phyloP scores from a whole-genome alignment of 1,140 invertebrate genomes.

The Drosophila nebulosa region DNA sequence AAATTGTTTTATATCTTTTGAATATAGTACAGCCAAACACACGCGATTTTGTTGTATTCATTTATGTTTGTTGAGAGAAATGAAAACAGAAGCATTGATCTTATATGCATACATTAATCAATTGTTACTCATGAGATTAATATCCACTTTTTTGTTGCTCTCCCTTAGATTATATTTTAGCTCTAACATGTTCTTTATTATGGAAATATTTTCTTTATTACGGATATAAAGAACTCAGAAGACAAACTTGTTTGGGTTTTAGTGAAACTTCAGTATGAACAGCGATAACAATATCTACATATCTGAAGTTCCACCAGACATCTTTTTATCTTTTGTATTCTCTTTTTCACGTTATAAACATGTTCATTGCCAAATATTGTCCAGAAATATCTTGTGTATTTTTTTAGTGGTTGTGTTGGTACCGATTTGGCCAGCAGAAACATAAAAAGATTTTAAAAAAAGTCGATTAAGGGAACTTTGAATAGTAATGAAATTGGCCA shows the following conservation, averaged over 20 bases:
- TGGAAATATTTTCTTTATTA: too few species aligned
- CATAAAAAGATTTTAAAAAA: not conserved
- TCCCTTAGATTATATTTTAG: not conserved
- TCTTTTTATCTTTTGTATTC: conserved; percentile 5
- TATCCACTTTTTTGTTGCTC: not conserved
- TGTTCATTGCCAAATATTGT: not conserved
- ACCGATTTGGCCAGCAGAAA: not conserved
- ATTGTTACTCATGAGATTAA: not conserved
- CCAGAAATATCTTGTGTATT: not conserved
- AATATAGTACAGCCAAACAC: not conserved
- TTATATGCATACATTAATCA: not conserved
- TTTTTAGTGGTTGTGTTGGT: not conserved
- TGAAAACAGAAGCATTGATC: not conserved
- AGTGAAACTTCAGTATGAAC: not conserved
- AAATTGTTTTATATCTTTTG: not conserved
- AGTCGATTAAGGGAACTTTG: too few species aligned
- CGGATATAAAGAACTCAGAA: conserved; percentile 20
- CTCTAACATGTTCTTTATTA: conserved; percentile 21
- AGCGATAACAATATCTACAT: conserved; percentile 10
- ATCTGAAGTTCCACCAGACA: conserved; percentile 24
- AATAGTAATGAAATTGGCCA: too few species aligned
- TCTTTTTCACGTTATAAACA: not conserved
- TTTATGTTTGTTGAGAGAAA: not conserved
- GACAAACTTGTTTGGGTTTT: conserved; percentile 44
- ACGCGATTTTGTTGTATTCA: not conserved